Conservation (phyloP, 2,797 vertebrate genomes). For the Coregonus sp. region DNA sequence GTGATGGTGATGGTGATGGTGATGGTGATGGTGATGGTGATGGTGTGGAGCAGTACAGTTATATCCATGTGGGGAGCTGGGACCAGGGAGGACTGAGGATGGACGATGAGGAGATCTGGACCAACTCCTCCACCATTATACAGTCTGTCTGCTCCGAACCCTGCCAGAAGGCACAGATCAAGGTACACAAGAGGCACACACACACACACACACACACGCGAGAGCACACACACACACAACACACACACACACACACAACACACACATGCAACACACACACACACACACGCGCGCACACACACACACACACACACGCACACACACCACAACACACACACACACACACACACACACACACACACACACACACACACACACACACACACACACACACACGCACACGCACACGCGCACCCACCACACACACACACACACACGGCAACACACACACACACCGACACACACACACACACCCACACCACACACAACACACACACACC, state of each 20-base stretch:
- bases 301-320: no score
- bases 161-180: slow-evolving; percentile 95
- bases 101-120: slow-evolving; percentile 96
- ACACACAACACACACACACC: no score
- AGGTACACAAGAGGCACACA: slow-evolving; percentile 75
- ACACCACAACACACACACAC: slow-evolving; percentile 1
- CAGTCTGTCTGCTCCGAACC: slow-evolving; percentile 96
- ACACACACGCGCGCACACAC: no score
- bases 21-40: no score
- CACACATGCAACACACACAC: no score
- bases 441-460: no score
- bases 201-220: neutral
- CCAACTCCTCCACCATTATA: slow-evolving; percentile 85
- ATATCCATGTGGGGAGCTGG: slow-evolving; percentile 98
- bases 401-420: neutral
- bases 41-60: slow-evolving; percentile 83
- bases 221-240: neutral
- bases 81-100: slow-evolving; percentile 94
- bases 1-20: slow-evolving; percentile 29
- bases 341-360: neutral
- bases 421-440: neutral
- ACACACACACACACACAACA: slow-evolving; percentile 1
- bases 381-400: slow-evolving; percentile 1
- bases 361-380: neutral
- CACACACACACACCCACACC: no score